phyloP scores from a whole-genome alignment of 2,797 vertebrate genomes.

The Pseudochirops cupreus region DNA sequence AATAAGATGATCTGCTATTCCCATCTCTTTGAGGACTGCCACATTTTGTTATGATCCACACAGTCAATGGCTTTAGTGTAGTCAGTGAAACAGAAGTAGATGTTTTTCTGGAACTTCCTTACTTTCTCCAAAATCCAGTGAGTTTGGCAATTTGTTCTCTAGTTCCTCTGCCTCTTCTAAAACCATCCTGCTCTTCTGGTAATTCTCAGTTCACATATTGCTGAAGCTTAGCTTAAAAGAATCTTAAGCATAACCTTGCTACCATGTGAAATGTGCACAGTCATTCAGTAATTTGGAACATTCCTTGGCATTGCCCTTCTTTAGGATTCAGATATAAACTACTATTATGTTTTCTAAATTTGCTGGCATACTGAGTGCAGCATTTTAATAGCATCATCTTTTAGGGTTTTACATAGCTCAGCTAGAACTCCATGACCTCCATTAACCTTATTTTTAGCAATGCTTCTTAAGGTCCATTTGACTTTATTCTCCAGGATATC shows the following conservation, averaged over 20 bases:
- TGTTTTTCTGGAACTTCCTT: not conserved
- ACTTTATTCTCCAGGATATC: not conserved
- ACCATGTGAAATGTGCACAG: not conserved
- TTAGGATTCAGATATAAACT: not conserved
- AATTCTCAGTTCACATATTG: not conserved
- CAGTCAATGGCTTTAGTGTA: not conserved
- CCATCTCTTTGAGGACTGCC: not conserved
- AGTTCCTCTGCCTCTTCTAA: not conserved
- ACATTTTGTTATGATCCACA: not conserved
- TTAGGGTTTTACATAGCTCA: not conserved
- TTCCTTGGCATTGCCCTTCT: not conserved
- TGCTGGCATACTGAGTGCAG: not conserved
- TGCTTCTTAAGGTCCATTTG: not conserved
- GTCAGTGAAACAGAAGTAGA: not conserved
- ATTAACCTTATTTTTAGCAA: not conserved
- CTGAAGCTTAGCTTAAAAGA: not conserved
- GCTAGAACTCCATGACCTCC: not conserved
- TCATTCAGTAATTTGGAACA: not conserved
- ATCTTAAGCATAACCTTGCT: not conserved
- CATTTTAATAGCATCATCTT: not conserved
- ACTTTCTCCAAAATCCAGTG: not conserved
- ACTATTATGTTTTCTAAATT: not conserved
- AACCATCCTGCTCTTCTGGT: not conserved
- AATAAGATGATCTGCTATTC: not conserved
- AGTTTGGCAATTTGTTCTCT: not conserved